Evolutionary conservation across 1,140 invertebrate genomes (phyloP).

Genomic region (Caerostris darwini): DNA sequence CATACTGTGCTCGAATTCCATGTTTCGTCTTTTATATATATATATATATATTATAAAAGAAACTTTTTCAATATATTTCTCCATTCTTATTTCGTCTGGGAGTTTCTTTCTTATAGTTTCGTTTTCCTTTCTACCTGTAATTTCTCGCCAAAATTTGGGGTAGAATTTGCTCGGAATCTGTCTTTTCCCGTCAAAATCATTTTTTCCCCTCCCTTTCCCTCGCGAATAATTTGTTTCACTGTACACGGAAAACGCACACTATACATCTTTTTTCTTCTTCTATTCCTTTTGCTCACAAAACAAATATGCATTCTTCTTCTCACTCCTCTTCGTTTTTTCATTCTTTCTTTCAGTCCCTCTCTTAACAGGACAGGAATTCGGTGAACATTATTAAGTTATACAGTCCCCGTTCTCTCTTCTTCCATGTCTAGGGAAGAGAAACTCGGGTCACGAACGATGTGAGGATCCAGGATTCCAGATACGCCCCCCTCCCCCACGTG

Average conservation of each 20-base stretch:
- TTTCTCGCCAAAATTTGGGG: no score
- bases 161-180: no score
- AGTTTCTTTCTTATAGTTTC: no score
- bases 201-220: background rate
- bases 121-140: no score
- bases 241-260: background rate
- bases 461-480: no score
- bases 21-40: no score
- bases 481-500: background rate
- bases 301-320: background rate
- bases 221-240: background rate
- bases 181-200: no score
- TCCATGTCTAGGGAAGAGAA: background rate
- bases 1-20: no score
- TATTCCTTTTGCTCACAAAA: background rate
- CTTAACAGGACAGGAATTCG: background rate
- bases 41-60: no score
- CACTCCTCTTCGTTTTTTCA: background rate
- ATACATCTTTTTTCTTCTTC: background rate
- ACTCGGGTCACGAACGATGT: background rate
- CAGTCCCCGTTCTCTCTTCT: background rate
- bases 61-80: no score
- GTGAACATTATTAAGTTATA: constrained; percentile 30
- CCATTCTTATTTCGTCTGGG: no score
- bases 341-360: background rate